These are phyloP conservation scores for Caenorhabditis sp. DNA, from an alignment of 2,888 invertebrate species.

Conservation along the genomic window DNA sequence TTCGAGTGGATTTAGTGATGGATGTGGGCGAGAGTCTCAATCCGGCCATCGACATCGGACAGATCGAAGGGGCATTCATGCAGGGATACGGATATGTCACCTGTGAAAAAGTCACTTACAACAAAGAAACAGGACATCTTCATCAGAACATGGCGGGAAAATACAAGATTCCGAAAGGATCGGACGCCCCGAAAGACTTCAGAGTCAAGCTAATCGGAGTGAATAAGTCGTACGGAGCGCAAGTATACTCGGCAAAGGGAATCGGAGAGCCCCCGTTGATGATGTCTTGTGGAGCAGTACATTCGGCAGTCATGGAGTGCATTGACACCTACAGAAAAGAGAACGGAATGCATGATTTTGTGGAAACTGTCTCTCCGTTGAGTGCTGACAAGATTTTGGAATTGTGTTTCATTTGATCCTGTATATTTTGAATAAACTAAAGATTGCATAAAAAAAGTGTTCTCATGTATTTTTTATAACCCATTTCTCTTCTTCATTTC, in stretches of 20 bases:
- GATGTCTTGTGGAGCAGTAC: conserved; percentile 87
- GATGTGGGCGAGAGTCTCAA: conserved; percentile 94
- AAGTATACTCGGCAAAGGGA: conserved; percentile 91
- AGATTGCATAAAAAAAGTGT: too few relatives aligned
- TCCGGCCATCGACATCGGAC: conserved; percentile 95
- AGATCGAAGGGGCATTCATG: conserved; percentile 94
- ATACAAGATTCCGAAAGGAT: conserved; percentile 93
- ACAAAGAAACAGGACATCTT: conserved; percentile 79
- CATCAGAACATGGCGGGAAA: conserved; percentile 91
- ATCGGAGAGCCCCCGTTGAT: conserved; percentile 71
- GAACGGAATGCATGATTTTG: conserved; percentile 30
- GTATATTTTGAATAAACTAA: too few relatives aligned
- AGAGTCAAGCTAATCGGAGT: conserved; percentile 92
- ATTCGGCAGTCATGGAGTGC: conserved; percentile 83
- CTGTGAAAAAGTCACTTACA: conserved; percentile 86
- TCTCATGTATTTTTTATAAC: too few relatives aligned
- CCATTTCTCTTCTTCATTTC: too few relatives aligned
- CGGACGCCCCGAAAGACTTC: conserved; percentile 91
- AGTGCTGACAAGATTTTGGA: conserved; percentile 30
- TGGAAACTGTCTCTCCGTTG: conserved; percentile 48
- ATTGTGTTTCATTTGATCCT: conserved; percentile 40
- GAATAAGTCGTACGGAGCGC: conserved; percentile 87
- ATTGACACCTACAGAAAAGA: conserved; percentile 35
- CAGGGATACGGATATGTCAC: conserved; percentile 90
- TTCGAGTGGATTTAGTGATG: conserved; percentile 94